Conservation (phyloP, 2,888 invertebrate species). For the Orchesellides sinensis region DNA sequence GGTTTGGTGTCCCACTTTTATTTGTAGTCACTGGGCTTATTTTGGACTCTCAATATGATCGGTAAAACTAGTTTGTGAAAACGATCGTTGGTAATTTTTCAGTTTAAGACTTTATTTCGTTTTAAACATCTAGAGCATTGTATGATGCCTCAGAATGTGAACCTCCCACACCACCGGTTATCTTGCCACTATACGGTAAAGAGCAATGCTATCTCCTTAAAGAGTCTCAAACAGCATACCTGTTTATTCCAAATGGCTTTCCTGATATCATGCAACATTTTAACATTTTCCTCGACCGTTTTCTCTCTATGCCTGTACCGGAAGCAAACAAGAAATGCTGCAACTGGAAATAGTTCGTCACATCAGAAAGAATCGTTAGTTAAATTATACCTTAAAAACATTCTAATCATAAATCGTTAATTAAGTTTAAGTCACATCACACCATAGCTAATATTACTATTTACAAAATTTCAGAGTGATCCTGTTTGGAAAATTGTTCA, state of each 20-base stretch:
- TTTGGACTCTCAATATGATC: background rate
- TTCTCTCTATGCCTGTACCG: slow-evolving; percentile 58
- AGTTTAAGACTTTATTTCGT: background rate
- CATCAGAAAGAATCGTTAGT: slow-evolving; percentile 66
- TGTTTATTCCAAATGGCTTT: slow-evolving; percentile 61
- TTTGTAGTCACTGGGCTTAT: slow-evolving; percentile 39
- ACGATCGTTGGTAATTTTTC: too few species aligned
- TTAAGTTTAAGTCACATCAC: background rate
- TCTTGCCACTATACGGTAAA: slow-evolving; percentile 45
- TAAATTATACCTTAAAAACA: background rate
- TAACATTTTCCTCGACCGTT: slow-evolving; percentile 65
- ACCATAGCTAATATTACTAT: background rate
- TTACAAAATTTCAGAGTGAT: slow-evolving; percentile 45
- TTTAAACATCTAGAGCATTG: background rate
- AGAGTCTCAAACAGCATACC: slow-evolving; percentile 30
- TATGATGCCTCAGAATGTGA: slow-evolving; percentile 48
- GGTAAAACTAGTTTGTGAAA: too few species aligned
- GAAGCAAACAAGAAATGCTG: slow-evolving; percentile 45
- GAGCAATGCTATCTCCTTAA: slow-evolving; percentile 44
- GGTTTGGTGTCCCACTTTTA: slow-evolving; percentile 17
- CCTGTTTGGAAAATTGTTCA: slow-evolving; percentile 64
- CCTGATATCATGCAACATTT: slow-evolving; percentile 50
- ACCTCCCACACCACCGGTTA: slow-evolving; percentile 2
- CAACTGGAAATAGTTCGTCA: background rate
- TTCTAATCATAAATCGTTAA: too few species aligned